Base-by-base conservation (phyloP, 2,113 vertebrate genomes). In the Pelodiscus sinensis region DNA sequence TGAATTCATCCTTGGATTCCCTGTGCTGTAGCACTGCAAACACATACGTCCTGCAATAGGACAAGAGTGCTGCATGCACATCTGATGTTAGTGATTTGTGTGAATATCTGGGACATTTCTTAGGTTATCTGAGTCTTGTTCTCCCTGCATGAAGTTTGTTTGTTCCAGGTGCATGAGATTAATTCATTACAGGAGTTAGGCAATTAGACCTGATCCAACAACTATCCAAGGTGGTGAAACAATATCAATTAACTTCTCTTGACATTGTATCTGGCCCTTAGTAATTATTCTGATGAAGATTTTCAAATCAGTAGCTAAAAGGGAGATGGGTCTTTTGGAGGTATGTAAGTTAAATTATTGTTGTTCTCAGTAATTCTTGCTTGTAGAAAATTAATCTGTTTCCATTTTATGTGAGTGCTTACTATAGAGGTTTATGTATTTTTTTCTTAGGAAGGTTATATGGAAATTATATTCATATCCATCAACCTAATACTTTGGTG, bases 81-180 rank as follows among this genome's bases (percentile, higher is more conserved):
- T 96, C 96, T 95, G 96, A 88, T 35, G 44, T 80, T 68, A 90
- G 93, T 85, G 93, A 94, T 92, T 94, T 95, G 86, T 95, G 93
- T 86, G 86, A 93, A 89, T 96, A 92, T 90, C 87, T 90, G 85
- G 56, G 95, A 68, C 83, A 93, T 94, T 95, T 95, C 92, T 94
- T 75, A 82, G 79, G 96, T 95, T 96, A 97, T 81, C 68, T 4
- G 93, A 97, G 84, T 92, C 68, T 51, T 87, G 86, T 44, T 88
- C 92, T 79, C 96, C 56, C 86, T 0, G 96, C 94, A 68, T 92
- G 95, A 38, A 96, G 95, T 75, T 94, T 96, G 88, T 88, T 86
- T 51, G 81, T 90, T 95, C 96, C 96, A 97, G 96, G 96, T 97
- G 96, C 88, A 90, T 89, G 94, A 96, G 96, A 96, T 97, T 97